Evolutionary conservation across 1,140 invertebrate species (phyloP).

Genomic region (Teleogryllus occipitalis): DNA sequence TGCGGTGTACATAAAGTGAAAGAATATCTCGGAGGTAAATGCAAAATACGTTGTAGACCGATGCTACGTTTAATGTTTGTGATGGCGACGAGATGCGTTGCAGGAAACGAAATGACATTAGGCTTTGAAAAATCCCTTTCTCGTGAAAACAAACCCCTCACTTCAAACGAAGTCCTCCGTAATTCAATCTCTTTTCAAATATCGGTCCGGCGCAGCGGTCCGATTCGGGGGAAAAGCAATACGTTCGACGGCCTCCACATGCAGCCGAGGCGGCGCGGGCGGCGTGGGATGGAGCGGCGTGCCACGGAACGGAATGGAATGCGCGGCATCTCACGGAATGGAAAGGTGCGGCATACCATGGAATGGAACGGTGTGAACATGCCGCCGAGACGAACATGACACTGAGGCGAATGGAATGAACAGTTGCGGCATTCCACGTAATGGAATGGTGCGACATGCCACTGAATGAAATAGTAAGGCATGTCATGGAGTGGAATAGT

Average conservation of each 20-base stretch:
- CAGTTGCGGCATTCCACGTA: too few species aligned
- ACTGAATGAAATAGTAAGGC: too few species aligned
- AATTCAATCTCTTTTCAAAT: neutral
- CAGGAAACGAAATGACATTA: constrained; percentile 4
- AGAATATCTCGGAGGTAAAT: neutral
- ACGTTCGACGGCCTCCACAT: neutral
- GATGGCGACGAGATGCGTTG: neutral
- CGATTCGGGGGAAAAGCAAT: neutral
- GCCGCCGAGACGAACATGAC: too few species aligned
- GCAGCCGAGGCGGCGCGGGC: too few species aligned
- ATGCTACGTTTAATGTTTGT: neutral
- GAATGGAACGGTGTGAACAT: too few species aligned
- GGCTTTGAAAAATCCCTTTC: neutral
- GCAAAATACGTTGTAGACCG: neutral
- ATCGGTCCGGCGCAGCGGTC: neutral
- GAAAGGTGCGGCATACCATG: too few species aligned
- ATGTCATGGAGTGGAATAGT: too few species aligned
- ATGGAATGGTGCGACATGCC: too few species aligned
- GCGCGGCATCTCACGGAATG: too few species aligned
- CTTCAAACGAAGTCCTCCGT: neutral
- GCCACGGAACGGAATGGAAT: too few species aligned
- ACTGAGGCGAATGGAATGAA: too few species aligned
- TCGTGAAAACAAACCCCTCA: neutral
- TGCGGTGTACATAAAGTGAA: neutral
- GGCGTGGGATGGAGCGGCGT: too few species aligned